Conservation (phyloP, 2,113 vertebrate genomes). For the Tringa solitaria region DNA sequence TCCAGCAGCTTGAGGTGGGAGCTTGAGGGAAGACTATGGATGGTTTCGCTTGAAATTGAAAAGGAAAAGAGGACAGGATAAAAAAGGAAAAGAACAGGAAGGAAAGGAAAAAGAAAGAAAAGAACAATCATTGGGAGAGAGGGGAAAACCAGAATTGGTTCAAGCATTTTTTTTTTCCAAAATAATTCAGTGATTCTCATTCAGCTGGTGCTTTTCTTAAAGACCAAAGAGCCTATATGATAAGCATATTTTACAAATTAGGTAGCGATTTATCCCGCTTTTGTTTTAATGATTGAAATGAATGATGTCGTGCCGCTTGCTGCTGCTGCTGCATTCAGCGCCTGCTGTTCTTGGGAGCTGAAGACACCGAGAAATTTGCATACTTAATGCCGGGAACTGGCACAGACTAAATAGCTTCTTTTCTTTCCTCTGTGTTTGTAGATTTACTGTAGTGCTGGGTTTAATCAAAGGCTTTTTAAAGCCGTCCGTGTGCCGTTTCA, state of each 20-base stretch:
- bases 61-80: not conserved
- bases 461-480: constrained; percentile 76
- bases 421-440: constrained; percentile 73
- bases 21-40: not conserved
- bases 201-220: constrained; percentile 70
- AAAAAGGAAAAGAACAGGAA: not conserved
- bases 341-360: constrained; percentile 75
- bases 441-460: constrained; percentile 75
- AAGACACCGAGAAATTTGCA: constrained; percentile 75
- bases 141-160: constrained; percentile 32
- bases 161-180: constrained; percentile 11
- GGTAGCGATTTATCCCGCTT: constrained; percentile 75
- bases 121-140: constrained; percentile 46
- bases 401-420: constrained; percentile 74
- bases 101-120: not conserved
- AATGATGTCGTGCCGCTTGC: constrained; percentile 74
- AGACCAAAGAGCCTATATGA: constrained; percentile 74
- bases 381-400: constrained; percentile 77
- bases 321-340: constrained; percentile 69
- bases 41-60: not conserved
- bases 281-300: constrained; percentile 81
- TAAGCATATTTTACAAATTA: constrained; percentile 78
- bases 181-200: constrained; percentile 72
- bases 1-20: not conserved
- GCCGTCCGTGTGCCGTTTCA: constrained; percentile 70